Percentiles rank a stretch among this genome's conserved stretches.
These are phyloP conservation scores for Tetranychus truncatus DNA, from an alignment of 2,888 invertebrate species.

Conservation along the genomic window DNA sequence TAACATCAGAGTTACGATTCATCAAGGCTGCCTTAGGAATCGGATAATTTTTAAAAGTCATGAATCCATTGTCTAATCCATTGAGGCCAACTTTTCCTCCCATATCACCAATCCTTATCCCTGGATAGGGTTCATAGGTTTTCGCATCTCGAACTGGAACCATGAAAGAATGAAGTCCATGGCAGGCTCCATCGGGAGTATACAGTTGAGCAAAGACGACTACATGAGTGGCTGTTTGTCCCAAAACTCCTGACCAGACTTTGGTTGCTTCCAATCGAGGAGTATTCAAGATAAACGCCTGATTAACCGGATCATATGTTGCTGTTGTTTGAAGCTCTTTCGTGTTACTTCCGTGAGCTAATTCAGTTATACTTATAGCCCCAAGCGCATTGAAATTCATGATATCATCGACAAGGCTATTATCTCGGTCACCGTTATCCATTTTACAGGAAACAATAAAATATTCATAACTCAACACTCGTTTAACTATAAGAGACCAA, in stretches of 20 bases:
- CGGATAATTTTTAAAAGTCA: conserved; percentile 66
- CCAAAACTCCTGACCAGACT: conserved; percentile 69
- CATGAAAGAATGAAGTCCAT: conserved; percentile 75
- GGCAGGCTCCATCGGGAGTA: conserved; percentile 53
- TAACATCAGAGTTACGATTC: conserved; percentile 73
- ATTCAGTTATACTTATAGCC: conserved; percentile 70
- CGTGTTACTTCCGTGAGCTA: conserved; percentile 75
- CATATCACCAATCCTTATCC: conserved; percentile 70
- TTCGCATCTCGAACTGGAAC: conserved; percentile 59
- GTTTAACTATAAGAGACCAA: conserved; percentile 29
- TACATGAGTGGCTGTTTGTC: conserved; percentile 55
- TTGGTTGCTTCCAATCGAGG: conserved; percentile 58
- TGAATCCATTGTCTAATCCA: conserved; percentile 82
- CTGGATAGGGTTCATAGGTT: conserved; percentile 51
- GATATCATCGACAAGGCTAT: conserved; percentile 21
- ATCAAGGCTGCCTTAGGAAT: conserved; percentile 65
- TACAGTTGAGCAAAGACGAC: conserved; percentile 66
- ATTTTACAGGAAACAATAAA: conserved; percentile 28
- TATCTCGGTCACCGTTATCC: conserved; percentile 38
- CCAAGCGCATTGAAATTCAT: conserved; percentile 34
- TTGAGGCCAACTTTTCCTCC: conserved; percentile 79
- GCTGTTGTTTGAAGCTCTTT: conserved; percentile 68
- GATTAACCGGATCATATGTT: conserved; percentile 50
- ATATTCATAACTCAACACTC: conserved; percentile 30
- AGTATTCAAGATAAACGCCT: conserved; percentile 52